Evolutionary conservation across 2,888 invertebrate species (phyloP).

Genomic region (Lasioglossum vierecki): DNA sequence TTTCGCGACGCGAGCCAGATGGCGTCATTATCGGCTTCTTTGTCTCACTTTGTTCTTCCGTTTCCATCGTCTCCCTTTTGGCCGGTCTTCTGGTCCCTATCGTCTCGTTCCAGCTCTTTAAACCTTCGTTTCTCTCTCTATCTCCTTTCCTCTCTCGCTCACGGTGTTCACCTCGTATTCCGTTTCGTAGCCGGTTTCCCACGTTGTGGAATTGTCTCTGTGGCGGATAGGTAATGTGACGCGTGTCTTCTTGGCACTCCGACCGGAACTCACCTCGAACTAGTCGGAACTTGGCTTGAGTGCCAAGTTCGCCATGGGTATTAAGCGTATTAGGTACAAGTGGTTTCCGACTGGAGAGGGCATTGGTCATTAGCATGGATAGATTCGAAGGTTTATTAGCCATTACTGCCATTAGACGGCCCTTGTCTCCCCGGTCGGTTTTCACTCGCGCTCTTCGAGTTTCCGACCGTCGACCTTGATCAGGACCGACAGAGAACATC

Average conservation of each 20-base stretch:
- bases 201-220: slow-evolving; percentile 61
- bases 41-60: slow-evolving; percentile 55
- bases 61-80: slow-evolving; percentile 22
- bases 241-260: slow-evolving; percentile 73
- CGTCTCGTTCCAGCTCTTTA: slow-evolving; percentile 33
- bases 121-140: background rate
- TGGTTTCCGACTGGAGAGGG: slow-evolving; percentile 73
- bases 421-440: slow-evolving; percentile 69
- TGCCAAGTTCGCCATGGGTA: slow-evolving; percentile 78
- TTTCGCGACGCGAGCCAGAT: slow-evolving; percentile 79
- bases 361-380: slow-evolving; percentile 81
- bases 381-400: slow-evolving; percentile 82
- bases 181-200: slow-evolving; percentile 31
- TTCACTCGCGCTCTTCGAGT: slow-evolving; percentile 42
- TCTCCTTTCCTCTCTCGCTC: background rate
- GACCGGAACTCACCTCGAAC: slow-evolving; percentile 52
- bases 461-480: slow-evolving; percentile 38
- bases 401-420: slow-evolving; percentile 79
- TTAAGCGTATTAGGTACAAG: slow-evolving; percentile 80
- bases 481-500: slow-evolving; percentile 5
- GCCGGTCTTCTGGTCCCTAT: slow-evolving; percentile 9
- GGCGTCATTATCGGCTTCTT: slow-evolving; percentile 80
- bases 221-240: slow-evolving; percentile 76
- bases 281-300: slow-evolving; percentile 75
- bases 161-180: slow-evolving; percentile 34